Evolutionary conservation across 2,113 vertebrate genomes (phyloP).

Genomic region (Suncus etruscus): DNA sequence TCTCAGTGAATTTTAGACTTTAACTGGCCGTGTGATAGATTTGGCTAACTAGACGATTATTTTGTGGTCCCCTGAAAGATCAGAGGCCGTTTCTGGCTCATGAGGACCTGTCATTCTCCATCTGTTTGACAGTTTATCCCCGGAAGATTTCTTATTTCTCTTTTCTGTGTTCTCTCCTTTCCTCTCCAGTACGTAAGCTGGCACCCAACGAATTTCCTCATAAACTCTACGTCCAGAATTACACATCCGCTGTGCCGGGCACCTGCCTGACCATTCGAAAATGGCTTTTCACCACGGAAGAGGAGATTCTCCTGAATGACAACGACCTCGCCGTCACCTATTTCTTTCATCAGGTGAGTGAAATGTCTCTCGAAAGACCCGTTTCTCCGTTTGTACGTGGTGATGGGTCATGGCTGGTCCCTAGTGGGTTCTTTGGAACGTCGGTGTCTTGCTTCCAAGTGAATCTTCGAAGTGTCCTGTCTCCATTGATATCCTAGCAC

Average conservation of each 20-base stretch:
- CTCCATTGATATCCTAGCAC: neutral
- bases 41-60: neutral
- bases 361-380: neutral
- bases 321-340: conserved; percentile 95
- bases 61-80: neutral
- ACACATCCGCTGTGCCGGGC: conserved; percentile 96
- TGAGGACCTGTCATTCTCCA: neutral
- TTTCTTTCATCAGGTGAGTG: conserved; percentile 97
- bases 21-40: neutral
- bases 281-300: conserved; percentile 97
- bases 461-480: conserved; percentile 1
- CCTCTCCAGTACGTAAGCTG: conserved; percentile 92
- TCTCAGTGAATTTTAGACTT: neutral
- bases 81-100: neutral
- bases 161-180: conserved; percentile 62
- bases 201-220: conserved; percentile 98
- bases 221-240: conserved; percentile 99
- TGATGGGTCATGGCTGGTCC: neutral
- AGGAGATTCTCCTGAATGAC: conserved; percentile 95
- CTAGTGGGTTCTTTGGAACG: conserved; percentile 27
- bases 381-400: conserved; percentile 36
- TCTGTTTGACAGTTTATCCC: neutral
- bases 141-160: neutral
- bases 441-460: conserved; percentile 26
- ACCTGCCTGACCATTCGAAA: conserved; percentile 96